Percentiles rank a stretch among this genome's conserved stretches.
Evolutionary conservation across 2,888 invertebrate genomes (phyloP).

Genomic region (Fragum whitleyi): DNA sequence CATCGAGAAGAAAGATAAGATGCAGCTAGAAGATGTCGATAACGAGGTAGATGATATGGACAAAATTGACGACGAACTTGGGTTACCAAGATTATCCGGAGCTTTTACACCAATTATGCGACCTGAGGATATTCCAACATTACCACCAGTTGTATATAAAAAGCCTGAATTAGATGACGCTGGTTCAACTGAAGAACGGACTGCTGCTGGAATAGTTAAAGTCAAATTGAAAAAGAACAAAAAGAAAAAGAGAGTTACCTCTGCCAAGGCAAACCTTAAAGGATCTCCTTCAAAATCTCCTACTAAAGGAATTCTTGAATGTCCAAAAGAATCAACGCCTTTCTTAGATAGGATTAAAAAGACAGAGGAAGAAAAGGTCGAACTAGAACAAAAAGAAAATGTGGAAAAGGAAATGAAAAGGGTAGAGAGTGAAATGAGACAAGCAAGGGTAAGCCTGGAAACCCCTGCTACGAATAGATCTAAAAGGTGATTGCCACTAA

Average conservation of each 20-base stretch:
- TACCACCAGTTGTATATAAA: conserved; percentile 53
- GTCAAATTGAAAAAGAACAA: conserved; percentile 54
- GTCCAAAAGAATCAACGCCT: conserved; percentile 40
- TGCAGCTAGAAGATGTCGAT: conserved; percentile 27
- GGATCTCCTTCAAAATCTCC: conserved; percentile 39
- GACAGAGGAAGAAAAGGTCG: conserved; percentile 48
- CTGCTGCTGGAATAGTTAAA: conserved; percentile 53
- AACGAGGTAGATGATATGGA: conserved; percentile 59
- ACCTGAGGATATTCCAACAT: conserved; percentile 36
- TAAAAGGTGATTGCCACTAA: conserved; percentile 68
- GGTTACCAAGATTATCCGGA: conserved; percentile 58
- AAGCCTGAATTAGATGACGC: conserved; percentile 30
- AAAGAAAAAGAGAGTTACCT: conserved; percentile 57
- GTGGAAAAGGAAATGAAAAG: conserved; percentile 54
- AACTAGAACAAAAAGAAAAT: conserved; percentile 41
- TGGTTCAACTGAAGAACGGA: conserved; percentile 32
- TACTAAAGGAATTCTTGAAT: conserved; percentile 14
- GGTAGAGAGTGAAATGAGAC: conserved; percentile 62
- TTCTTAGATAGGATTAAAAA: conserved; percentile 61
- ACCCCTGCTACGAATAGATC: conserved; percentile 63
- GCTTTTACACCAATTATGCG: conserved; percentile 59
- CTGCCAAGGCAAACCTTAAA: conserved; percentile 51
- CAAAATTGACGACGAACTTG: conserved; percentile 62
- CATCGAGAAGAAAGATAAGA: conserved; percentile 43
- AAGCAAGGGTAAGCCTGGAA: conserved; percentile 66